phyloP scores from a whole-genome alignment of 2,888 invertebrate genomes.

The Pristionchus fissidentatus region DNA sequence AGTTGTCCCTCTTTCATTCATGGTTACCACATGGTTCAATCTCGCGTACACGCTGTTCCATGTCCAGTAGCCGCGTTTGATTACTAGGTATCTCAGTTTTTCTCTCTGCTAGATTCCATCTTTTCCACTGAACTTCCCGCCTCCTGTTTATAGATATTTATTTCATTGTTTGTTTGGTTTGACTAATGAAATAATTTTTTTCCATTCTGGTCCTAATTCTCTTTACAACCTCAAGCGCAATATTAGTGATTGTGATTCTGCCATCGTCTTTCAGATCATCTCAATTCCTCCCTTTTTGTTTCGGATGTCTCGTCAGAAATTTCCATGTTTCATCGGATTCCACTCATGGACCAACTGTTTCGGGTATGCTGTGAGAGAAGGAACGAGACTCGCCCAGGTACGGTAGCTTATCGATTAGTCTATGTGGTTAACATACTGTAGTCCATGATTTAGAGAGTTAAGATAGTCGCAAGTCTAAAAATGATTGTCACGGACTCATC shows the following conservation, averaged over 20 bases:
- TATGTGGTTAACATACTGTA: too few relatives aligned
- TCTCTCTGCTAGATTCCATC: background rate
- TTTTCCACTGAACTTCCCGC: background rate
- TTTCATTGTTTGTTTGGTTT: too few relatives aligned
- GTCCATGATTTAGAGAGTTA: too few relatives aligned
- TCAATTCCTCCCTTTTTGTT: too few relatives aligned
- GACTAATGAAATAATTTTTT: too few relatives aligned
- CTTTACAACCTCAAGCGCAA: too few relatives aligned
- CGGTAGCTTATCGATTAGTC: background rate
- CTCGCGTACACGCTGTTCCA: background rate
- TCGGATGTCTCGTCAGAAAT: constrained; percentile 52
- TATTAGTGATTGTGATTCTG: background rate
- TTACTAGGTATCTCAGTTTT: background rate
- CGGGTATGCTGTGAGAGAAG: constrained; percentile 55
- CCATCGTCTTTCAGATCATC: background rate
- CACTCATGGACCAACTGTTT: constrained; percentile 61
- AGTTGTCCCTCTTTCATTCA: background rate
- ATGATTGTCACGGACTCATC: too few relatives aligned
- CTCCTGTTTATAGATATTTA: background rate
- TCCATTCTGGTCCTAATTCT: too few relatives aligned
- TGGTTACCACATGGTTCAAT: constrained; percentile 12
- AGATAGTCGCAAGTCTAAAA: too few relatives aligned
- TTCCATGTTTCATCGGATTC: constrained; percentile 59
- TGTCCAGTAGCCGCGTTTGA: background rate
- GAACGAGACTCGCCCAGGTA: constrained; percentile 48